phyloP scores from a whole-genome alignment of 2,113 vertebrate genomes.

The Emydocephalus ijimae region DNA sequence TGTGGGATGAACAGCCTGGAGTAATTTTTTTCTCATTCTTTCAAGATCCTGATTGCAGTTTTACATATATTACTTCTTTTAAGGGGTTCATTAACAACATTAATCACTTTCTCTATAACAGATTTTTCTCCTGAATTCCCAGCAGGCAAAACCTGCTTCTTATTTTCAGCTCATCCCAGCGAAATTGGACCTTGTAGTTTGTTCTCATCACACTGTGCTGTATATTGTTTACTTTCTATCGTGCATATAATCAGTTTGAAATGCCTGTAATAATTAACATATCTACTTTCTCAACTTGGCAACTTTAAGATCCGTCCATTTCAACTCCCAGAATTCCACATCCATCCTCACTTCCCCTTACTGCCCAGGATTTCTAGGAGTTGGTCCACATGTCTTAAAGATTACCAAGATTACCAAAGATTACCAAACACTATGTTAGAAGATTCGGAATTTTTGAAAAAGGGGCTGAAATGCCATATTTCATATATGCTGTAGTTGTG shows the following conservation, averaged over 20 bases:
- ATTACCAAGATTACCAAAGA: too few relatives aligned
- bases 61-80: conserved; percentile 48
- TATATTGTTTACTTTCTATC: conserved; percentile 13
- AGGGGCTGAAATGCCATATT: neutral
- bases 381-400: neutral
- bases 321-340: neutral
- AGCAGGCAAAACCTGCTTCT: conserved; percentile 46
- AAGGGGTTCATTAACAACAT: conserved; percentile 39
- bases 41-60: neutral
- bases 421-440: neutral
- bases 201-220: neutral
- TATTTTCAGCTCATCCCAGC: neutral
- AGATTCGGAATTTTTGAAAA: neutral
- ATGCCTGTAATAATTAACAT: neutral
- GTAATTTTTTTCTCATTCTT: conserved; percentile 11
- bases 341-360: neutral
- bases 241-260: conserved; percentile 25
- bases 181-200: conserved; percentile 1
- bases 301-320: neutral
- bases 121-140: conserved; percentile 46
- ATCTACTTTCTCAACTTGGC: neutral
- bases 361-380: neutral
- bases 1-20: neutral
- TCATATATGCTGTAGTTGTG: neutral
- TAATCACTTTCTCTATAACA: conserved; percentile 47